These are phyloP conservation scores for Diacarnus erythraeanus DNA, from an alignment of 37 sponge, comb jelly and placozoan genomes.

Conservation along the genomic window DNA sequence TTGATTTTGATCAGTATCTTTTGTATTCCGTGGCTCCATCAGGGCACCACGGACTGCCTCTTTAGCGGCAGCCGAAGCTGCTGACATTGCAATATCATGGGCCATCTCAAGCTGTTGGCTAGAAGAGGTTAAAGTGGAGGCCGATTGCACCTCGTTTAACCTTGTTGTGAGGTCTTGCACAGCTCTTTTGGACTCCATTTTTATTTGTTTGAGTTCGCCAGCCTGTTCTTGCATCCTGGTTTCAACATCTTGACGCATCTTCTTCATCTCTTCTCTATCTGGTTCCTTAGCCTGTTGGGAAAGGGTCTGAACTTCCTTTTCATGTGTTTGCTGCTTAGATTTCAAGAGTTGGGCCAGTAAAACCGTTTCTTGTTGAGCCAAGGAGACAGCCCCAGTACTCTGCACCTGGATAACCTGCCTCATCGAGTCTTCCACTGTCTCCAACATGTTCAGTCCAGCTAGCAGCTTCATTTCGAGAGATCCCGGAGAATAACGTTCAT, in stretches of 20 bases:
- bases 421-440: slow-evolving; percentile 66
- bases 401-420: slow-evolving; percentile 54
- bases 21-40: neutral
- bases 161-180: slow-evolving; percentile 22
- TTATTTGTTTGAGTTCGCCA: slow-evolving; percentile 14
- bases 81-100: slow-evolving; percentile 41
- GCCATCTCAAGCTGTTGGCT: slow-evolving; percentile 49
- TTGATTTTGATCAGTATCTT: slow-evolving; percentile 51
- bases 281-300: slow-evolving; percentile 12
- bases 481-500: slow-evolving; percentile 60
- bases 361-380: slow-evolving; percentile 64
- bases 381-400: slow-evolving; percentile 37
- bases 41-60: slow-evolving; percentile 44
- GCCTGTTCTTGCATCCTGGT: slow-evolving; percentile 2
- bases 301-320: slow-evolving; percentile 8
- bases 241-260: neutral
- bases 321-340: slow-evolving; percentile 29
- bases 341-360: slow-evolving; percentile 64
- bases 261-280: neutral
- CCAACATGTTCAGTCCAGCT: slow-evolving; percentile 59
- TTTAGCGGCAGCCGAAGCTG: slow-evolving; percentile 55
- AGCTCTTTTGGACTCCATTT: slow-evolving; percentile 14
- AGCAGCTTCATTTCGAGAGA: slow-evolving; percentile 58
- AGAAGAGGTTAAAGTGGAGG: slow-evolving; percentile 25
- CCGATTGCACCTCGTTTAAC: slow-evolving; percentile 42